Evolutionary conservation across 2,797 vertebrate species (phyloP), one percentile per base, ranked within the genome.

Genomic region (Tenualosa ilisha): DNA sequence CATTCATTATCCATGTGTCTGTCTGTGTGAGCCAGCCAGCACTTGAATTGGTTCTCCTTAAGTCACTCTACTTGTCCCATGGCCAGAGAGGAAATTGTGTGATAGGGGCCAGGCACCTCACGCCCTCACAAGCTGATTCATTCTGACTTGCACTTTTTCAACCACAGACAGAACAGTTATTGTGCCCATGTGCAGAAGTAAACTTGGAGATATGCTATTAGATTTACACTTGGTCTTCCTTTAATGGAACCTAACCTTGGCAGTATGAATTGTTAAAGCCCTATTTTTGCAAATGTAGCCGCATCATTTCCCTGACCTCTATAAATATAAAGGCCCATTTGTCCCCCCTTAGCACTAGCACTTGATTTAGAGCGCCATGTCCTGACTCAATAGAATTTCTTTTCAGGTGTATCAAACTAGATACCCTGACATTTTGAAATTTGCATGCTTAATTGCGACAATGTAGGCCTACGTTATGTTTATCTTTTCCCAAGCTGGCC

Each of bases 121-220:
- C 24, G 24, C 63, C 63, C 26, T 37, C 6, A 0, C 26, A 31
- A 68, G 26, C 63, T 75, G 68, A 75, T 40, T 72, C 65, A 72
- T 7, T 43, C 68, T 75, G 68, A 75, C 68, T 75, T 75, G 68
- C 68, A 75, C 31, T 75, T 75, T 75, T 17, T 43, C 24, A 4
- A 75, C 31, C 68, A 40, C 15, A 40, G 20, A 75, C 15, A 75
- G 3, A 43, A 15, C 3, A 11, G 11, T 13, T 15, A 37, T 75
- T 75, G 31, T 75, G 31, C 31, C 15, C 31, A 20, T 75, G 4
- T 43, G 12, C 13, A 15, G 68, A 40, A 43, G 31, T 17, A 75
- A 17, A 75, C 13, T 20, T 1, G 20, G 5, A 40, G 4, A 4
- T 7, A 46, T 46, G 46, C 46, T 46, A 4, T 46, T 4, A 40